Evolutionary conservation across 2,797 vertebrate species (phyloP).

Genomic region (Sphenodon punctatus): DNA sequence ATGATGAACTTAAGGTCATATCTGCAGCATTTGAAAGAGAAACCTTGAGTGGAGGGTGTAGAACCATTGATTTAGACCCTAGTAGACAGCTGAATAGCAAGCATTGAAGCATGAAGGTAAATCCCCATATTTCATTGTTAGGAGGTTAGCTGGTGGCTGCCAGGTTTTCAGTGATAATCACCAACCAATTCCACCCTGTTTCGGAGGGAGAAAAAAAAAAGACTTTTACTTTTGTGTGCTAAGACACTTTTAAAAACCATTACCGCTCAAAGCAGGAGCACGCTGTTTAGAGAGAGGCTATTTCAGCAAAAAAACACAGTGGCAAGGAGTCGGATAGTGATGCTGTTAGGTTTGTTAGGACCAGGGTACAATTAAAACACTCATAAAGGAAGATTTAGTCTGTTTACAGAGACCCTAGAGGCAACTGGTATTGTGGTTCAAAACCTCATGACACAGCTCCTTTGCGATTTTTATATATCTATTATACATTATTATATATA

Average conservation of each 20-base stretch:
- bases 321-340: slow-evolving; percentile 51
- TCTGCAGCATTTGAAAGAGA: slow-evolving; percentile 85
- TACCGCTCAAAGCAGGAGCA: slow-evolving; percentile 58
- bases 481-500: too few relatives aligned
- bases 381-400: slow-evolving; percentile 16
- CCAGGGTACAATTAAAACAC: slow-evolving; percentile 60
- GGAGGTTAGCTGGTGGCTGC: slow-evolving; percentile 87
- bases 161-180: slow-evolving; percentile 83
- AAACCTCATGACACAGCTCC: neutral
- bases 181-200: slow-evolving; percentile 88
- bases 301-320: slow-evolving; percentile 36
- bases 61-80: slow-evolving; percentile 94
- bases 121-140: slow-evolving; percentile 96
- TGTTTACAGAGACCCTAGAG: neutral
- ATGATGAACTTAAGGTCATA: slow-evolving; percentile 74
- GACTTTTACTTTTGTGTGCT: slow-evolving; percentile 75
- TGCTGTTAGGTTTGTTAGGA: slow-evolving; percentile 67
- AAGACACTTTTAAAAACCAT: slow-evolving; percentile 68
- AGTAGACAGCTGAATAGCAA: slow-evolving; percentile 84
- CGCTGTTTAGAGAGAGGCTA: slow-evolving; percentile 39
- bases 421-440: slow-evolving; percentile 19
- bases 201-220: slow-evolving; percentile 71
- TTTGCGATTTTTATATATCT: neutral
- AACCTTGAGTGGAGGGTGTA: slow-evolving; percentile 90
- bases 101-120: slow-evolving; percentile 94